phyloP scores from a whole-genome alignment of 2,113 vertebrate species.

The Diphyllodes magnificus region DNA sequence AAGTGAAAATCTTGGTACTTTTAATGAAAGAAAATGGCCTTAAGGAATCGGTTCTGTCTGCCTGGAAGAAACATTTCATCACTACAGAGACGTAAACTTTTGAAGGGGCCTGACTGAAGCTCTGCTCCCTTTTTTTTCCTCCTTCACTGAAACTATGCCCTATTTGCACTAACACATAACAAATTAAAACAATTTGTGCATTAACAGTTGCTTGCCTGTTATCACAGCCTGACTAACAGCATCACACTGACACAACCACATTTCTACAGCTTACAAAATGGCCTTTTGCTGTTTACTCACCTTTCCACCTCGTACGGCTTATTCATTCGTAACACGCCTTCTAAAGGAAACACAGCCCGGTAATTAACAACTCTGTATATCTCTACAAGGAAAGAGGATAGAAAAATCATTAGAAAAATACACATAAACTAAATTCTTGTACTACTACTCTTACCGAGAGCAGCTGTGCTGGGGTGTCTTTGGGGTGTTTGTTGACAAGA shows the following conservation, averaged over 20 bases:
- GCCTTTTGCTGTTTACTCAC: not conserved
- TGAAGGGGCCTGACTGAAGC: not conserved
- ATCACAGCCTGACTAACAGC: not conserved
- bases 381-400: not conserved
- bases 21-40: not conserved
- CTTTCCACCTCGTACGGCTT: not conserved
- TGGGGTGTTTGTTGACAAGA: not conserved
- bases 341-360: not conserved
- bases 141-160: rapidly evolving
- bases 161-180: not conserved
- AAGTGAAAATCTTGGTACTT: rapidly evolving
- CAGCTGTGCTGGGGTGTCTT: not conserved
- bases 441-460: not conserved
- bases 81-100: not conserved
- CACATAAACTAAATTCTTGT: rapidly evolving
- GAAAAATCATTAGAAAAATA: not conserved
- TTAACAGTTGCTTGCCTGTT: not conserved
- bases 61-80: not conserved
- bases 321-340: not conserved
- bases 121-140: not conserved
- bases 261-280: not conserved
- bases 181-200: not conserved
- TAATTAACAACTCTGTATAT: not conserved
- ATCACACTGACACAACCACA: not conserved
- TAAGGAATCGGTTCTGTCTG: not conserved